Percentiles rank a stretch among this genome's conserved stretches.
phyloP scores from a whole-genome alignment of 2,888 invertebrate species.

The Buathra laborator region DNA sequence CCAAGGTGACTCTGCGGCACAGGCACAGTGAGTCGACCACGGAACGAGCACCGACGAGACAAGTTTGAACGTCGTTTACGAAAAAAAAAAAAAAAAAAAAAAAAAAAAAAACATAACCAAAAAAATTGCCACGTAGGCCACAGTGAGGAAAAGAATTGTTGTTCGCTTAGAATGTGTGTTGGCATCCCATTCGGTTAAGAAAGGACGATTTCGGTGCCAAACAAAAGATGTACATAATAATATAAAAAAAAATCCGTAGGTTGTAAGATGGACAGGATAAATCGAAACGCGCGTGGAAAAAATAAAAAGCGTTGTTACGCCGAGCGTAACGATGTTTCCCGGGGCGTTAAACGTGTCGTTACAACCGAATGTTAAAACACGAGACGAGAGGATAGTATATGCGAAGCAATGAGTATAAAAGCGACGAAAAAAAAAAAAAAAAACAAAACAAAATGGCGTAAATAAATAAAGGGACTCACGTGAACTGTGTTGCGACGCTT shows the following conservation, averaged over 20 bases:
- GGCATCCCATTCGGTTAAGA: constrained; percentile 73
- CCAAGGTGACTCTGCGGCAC: constrained; percentile 74
- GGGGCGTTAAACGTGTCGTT: constrained; percentile 45
- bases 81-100: constrained; percentile 45
- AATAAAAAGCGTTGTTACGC: constrained; percentile 33
- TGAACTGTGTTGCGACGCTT: constrained; percentile 78
- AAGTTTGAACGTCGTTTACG: constrained; percentile 56
- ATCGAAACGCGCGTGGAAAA: constrained; percentile 41
- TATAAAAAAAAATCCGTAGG: constrained; percentile 78
- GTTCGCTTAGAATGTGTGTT: constrained; percentile 69
- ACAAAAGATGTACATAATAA: constrained; percentile 83
- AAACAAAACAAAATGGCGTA: not conserved
- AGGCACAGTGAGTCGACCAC: constrained; percentile 74
- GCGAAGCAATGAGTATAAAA: constrained; percentile 49
- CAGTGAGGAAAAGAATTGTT: constrained; percentile 49
- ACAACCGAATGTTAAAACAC: constrained; percentile 42
- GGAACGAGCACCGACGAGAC: constrained; percentile 68
- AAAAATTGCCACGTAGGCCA: constrained; percentile 53
- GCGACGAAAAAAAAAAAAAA: constrained; percentile 44
- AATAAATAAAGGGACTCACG: constrained; percentile 70
- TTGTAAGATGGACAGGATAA: constrained; percentile 70
- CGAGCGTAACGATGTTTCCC: constrained; percentile 39
- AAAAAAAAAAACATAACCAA: constrained; percentile 22
- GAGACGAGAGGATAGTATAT: constrained; percentile 43
- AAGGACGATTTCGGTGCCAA: constrained; percentile 83